Base-by-base conservation (phyloP, 1,140 invertebrate genomes). In the Cydia amplana region DNA sequence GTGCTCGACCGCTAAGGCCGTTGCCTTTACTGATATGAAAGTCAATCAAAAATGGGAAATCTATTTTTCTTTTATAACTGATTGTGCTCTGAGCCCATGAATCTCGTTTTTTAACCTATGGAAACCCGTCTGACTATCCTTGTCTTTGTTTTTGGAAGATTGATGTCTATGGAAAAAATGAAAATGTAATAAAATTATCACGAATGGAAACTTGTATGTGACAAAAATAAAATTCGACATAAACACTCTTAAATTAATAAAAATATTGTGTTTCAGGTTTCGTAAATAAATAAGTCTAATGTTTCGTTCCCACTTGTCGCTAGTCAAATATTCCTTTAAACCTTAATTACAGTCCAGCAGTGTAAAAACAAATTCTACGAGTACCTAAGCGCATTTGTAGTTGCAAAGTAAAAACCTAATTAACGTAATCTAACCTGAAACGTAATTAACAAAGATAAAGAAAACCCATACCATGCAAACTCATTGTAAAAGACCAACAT, bases 391-490 rank as follows among this genome's bases (percentile, higher is more conserved):
- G 12, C 4, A 60, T 12, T 20, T 10, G 18, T 60, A 23, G 9
- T n/a, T 60, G 55, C 55, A 60, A 20, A 60, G 5, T 60, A 60
- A 60, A 60, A 16, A n/a, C 49, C n/a, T n/a, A n/a, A n/a, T n/a
- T n/a, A n/a, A 18, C n/a, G 6, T 20, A 55, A n/a, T 55, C n/a
- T 55, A 46, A n/a, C n/a, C 43, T 51, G 49, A 18, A n/a, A 51
- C n/a, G 20, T 60, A 60, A 60, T 60, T 23, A 60, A 60, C 55
- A 60, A 60, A 60, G 55, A 20, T 60, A 23, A 20, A 23, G 20
- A 60, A 60, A 3, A 23, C 9, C 55, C 55, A 23, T 23, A 60
- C 20, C 20, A 23, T 60, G n/a, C 20, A 60, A 51, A 60, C 55
- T 60, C 55, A 12, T 23, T 60, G 4, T 12, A 23, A 60, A 60